Evolutionary conservation across 2,888 invertebrate genomes (phyloP).

Genomic region (Eudasyphora cyanicolor): DNA sequence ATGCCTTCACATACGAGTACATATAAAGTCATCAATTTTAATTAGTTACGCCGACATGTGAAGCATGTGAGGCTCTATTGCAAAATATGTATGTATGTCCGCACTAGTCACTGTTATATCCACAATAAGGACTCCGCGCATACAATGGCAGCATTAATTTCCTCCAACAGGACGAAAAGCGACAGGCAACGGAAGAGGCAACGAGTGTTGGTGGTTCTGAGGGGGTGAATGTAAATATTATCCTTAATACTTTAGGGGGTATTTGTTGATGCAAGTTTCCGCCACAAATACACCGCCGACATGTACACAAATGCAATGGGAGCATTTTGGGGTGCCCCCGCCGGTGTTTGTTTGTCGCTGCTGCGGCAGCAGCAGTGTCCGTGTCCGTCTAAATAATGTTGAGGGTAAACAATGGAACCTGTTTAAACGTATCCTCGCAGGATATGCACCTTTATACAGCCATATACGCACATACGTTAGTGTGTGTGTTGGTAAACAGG

Average conservation of each 20-base stretch:
- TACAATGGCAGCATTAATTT: constrained; percentile 49
- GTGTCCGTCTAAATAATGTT: constrained; percentile 48
- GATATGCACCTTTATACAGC: constrained; percentile 22
- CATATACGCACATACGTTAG: not conserved
- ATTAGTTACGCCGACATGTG: constrained; percentile 45
- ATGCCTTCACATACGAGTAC: not conserved
- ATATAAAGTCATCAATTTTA: constrained; percentile 59
- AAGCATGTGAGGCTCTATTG: not conserved
- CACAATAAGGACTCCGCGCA: constrained; percentile 35
- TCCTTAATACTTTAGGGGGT: constrained; percentile 38
- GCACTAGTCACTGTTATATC: not conserved
- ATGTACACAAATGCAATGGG: not conserved
- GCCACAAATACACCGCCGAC: not conserved
- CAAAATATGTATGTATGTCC: not conserved
- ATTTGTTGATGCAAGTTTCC: constrained; percentile 6
- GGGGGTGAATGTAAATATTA: constrained; percentile 30
- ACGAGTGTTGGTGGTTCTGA: not conserved
- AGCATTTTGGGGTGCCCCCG: not conserved
- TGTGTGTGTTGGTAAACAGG: too few species aligned
- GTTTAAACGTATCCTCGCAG: constrained; percentile 52
- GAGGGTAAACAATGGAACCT: constrained; percentile 45
- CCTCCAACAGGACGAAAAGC: constrained; percentile 28
- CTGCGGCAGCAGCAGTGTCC: not conserved
- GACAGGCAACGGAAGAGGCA: not conserved
- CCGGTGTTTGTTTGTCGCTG: not conserved